These are phyloP conservation scores for Lepidocyrtinus sp. DNA, from an alignment of 2,888 invertebrate species.

Conservation along the genomic window DNA sequence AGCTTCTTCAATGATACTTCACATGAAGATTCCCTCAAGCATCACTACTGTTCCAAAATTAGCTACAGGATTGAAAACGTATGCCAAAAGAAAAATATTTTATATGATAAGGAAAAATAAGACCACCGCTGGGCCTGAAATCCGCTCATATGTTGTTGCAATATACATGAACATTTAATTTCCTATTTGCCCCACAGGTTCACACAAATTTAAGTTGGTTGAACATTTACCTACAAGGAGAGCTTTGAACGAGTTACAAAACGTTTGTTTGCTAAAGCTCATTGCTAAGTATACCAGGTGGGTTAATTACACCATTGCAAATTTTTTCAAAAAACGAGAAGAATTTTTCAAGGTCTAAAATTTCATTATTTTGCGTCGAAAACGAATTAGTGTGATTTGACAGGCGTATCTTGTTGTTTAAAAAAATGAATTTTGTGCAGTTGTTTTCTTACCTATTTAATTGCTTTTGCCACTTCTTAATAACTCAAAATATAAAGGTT, in stretches of 20 bases:
- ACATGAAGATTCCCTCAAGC: no score
- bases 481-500: background rate
- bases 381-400: background rate
- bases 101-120: slow-evolving; percentile 2
- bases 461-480: background rate
- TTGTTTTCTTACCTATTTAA: slow-evolving; percentile 15
- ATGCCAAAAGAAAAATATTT: background rate
- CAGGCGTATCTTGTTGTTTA: background rate
- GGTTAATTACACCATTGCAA: slow-evolving; percentile 9
- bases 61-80: no score
- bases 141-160: no score
- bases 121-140: slow-evolving; percentile 28
- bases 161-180: slow-evolving; percentile 41
- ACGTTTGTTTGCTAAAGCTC: slow-evolving; percentile 34
- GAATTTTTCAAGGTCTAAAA: background rate
- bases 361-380: slow-evolving; percentile 10
- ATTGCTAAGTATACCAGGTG: background rate
- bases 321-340: background rate
- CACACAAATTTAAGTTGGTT: no score
- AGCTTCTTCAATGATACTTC: background rate
- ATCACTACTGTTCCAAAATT: no score
- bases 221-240: slow-evolving; percentile 7
- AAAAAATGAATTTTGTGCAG: slow-evolving; percentile 16
- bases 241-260: slow-evolving; percentile 32
- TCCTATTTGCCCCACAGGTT: slow-evolving; percentile 54